A percentile compares a stretch with the other conserved stretches of the same genome.
Evolutionary conservation across 2,113 vertebrate genomes (phyloP).

Genomic region (Microtus pennsylvanicus): DNA sequence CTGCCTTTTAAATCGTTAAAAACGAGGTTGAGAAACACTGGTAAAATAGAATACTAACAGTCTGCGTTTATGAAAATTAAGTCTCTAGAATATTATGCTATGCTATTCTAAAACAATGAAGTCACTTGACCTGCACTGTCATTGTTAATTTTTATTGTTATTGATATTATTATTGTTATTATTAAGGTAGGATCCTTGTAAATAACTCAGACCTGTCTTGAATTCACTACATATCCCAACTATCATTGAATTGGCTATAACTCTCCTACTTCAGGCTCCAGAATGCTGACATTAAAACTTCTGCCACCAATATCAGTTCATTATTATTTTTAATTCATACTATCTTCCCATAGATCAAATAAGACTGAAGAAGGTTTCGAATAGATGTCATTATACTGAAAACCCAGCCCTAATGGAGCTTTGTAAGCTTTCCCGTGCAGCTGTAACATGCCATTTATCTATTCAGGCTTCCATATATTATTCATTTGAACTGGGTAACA

Average conservation of each 20-base stretch:
- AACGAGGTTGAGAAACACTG: not conserved
- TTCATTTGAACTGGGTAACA: constrained; percentile 68
- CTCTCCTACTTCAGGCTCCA: not conserved
- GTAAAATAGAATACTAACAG: not conserved
- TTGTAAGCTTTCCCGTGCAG: constrained; percentile 63
- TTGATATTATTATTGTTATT: not conserved
- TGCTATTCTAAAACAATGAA: not conserved
- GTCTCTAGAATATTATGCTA: not conserved
- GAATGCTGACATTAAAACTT: not conserved
- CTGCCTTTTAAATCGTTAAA: constrained; percentile 32
- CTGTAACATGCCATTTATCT: constrained; percentile 72
- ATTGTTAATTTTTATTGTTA: not conserved
- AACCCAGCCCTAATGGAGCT: not conserved
- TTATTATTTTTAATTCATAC: constrained; percentile 55
- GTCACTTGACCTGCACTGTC: constrained; percentile 12
- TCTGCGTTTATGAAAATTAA: constrained; percentile 17
- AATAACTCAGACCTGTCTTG: not conserved
- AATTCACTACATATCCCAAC: not conserved
- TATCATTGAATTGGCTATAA: not conserved
- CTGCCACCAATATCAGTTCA: not conserved
- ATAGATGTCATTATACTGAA: constrained; percentile 52
- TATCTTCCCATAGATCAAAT: not conserved
- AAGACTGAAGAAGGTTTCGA: constrained; percentile 52
- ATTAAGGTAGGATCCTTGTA: not conserved
- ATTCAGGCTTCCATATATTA: constrained; percentile 61